phyloP scores from a whole-genome alignment of 1,140 invertebrate genomes.

The Penaeus chinensis region DNA sequence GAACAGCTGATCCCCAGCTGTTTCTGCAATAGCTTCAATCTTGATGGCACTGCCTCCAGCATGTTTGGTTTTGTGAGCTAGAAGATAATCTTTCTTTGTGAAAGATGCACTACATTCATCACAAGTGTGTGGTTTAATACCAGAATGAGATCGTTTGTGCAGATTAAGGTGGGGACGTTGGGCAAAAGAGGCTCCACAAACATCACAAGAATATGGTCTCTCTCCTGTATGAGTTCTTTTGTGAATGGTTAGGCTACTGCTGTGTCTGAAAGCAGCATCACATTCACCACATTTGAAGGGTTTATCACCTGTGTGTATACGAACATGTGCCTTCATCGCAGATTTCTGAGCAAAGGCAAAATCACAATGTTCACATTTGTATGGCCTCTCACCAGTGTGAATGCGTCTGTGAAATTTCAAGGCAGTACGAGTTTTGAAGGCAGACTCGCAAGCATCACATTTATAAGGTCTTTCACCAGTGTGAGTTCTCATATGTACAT shows the following conservation, averaged over 20 bases:
- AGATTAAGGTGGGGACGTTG: constrained; percentile 49
- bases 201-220: constrained; percentile 41
- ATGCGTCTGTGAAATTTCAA: constrained; percentile 48
- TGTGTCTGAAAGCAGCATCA: constrained; percentile 48
- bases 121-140: constrained; percentile 53
- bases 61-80: constrained; percentile 56
- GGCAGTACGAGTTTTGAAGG: constrained; percentile 51
- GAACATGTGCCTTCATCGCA: constrained; percentile 45
- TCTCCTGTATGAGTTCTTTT: constrained; percentile 50
- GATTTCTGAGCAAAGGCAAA: constrained; percentile 51
- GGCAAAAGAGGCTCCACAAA: constrained; percentile 43
- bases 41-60: constrained; percentile 44
- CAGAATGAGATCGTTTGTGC: constrained; percentile 47
- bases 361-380: constrained; percentile 51
- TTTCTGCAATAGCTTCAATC: constrained; percentile 42
- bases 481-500: constrained; percentile 50
- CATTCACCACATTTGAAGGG: constrained; percentile 47
- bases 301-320: constrained; percentile 47
- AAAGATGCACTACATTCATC: constrained; percentile 57
- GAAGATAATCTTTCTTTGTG: constrained; percentile 54
- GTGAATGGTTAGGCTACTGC: constrained; percentile 44
- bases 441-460: constrained; percentile 43
- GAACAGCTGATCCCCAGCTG: constrained; percentile 44
- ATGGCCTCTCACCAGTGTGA: constrained; percentile 50
- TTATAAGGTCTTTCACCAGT: constrained; percentile 50